Conservation (phyloP, 1,140 invertebrate genomes). For the Eriosoma lanigerum region DNA sequence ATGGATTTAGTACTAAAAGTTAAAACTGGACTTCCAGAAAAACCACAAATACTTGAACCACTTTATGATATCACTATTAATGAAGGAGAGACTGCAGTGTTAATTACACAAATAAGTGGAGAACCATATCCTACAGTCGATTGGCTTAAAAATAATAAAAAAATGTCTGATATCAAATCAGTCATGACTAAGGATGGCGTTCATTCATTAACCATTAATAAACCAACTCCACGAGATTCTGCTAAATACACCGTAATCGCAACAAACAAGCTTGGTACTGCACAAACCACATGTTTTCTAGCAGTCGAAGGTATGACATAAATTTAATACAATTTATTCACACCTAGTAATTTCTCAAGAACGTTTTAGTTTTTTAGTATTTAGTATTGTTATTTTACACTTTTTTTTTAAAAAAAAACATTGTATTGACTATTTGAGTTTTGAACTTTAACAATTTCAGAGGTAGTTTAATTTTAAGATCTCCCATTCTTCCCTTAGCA, state of each 20-base stretch:
- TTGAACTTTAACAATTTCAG: too few relatives aligned
- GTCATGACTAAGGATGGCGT: slow-evolving; percentile 66
- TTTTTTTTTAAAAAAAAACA: too few relatives aligned
- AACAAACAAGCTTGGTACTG: slow-evolving; percentile 73
- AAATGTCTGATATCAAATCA: slow-evolving; percentile 60
- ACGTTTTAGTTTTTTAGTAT: too few relatives aligned
- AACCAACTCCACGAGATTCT: slow-evolving; percentile 67
- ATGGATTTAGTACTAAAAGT: slow-evolving; percentile 81
- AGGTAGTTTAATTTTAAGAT: too few relatives aligned
- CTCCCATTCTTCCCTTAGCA: too few relatives aligned
- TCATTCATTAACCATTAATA: slow-evolving; percentile 69
- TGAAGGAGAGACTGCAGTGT: slow-evolving; percentile 74
- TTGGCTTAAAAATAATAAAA: slow-evolving; percentile 79
- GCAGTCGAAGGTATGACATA: slow-evolving; percentile 73
- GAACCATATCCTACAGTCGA: slow-evolving; percentile 75
- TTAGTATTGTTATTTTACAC: too few relatives aligned
- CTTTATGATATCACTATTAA: slow-evolving; percentile 72
- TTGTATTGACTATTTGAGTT: too few relatives aligned
- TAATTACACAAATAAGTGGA: slow-evolving; percentile 77
- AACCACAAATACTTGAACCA: slow-evolving; percentile 79
- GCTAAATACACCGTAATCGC: slow-evolving; percentile 81
- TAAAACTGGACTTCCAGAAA: slow-evolving; percentile 72
- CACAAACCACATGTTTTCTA: slow-evolving; percentile 73
- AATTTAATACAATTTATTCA: too few relatives aligned
- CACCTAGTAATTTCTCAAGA: too few relatives aligned